phyloP scores from a whole-genome alignment of 2,888 invertebrate genomes.

The Cephus spinipes region DNA sequence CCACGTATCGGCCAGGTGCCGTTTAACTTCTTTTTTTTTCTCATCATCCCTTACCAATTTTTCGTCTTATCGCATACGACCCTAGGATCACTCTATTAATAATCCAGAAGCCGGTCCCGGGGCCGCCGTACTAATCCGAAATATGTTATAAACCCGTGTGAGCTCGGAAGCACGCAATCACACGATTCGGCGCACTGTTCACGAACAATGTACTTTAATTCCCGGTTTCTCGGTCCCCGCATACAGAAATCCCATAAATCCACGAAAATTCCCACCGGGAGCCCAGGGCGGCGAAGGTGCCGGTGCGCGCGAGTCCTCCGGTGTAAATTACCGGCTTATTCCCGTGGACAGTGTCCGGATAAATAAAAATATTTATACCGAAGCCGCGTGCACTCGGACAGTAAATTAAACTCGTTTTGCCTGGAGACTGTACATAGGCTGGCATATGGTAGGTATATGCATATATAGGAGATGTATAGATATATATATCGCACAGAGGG shows the following conservation, averaged over 20 bases:
- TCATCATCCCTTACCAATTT: not conserved
- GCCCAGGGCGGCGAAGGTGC: slow-evolving; percentile 17
- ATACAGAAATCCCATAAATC: slow-evolving; percentile 55
- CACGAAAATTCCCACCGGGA: slow-evolving; percentile 51
- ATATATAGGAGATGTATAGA: not conserved
- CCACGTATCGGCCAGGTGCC: not conserved
- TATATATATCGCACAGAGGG: not conserved
- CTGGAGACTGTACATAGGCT: slow-evolving; percentile 12
- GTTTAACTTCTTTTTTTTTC: not conserved
- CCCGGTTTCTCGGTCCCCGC: slow-evolving; percentile 44
- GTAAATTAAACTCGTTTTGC: slow-evolving; percentile 54
- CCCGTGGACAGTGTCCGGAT: slow-evolving; percentile 49
- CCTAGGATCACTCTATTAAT: not conserved
- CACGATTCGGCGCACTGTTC: slow-evolving; percentile 23
- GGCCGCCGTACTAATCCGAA: slow-evolving; percentile 35
- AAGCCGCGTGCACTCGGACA: slow-evolving; percentile 54
- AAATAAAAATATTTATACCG: slow-evolving; percentile 62
- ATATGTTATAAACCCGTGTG: slow-evolving; percentile 40
- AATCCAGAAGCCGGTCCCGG: not conserved
- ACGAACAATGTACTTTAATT: slow-evolving; percentile 55
- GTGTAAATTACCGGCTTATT: slow-evolving; percentile 61
- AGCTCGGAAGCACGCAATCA: slow-evolving; percentile 28
- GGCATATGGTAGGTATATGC: not conserved
- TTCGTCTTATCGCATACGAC: not conserved
- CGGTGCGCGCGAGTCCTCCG: slow-evolving; percentile 27